Conservation (phyloP, 2,113 vertebrate genomes). For the Melanerpes aurifrons region DNA sequence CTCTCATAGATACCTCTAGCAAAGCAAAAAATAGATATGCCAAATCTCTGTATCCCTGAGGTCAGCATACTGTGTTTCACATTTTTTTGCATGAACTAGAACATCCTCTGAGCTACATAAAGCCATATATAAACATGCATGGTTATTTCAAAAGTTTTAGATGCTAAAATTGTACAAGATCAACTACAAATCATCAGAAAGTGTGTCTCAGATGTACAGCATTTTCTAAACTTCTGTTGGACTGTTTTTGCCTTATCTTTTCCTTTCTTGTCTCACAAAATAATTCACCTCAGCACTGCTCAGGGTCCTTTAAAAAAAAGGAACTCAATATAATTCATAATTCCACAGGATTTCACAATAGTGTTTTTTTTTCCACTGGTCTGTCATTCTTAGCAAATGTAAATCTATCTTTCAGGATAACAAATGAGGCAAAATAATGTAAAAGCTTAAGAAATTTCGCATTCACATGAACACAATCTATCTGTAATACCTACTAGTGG, state of each 20-base stretch:
- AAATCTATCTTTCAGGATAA: background rate
- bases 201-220: background rate
- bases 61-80: background rate
- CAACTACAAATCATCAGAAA: background rate
- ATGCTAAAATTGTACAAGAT: background rate
- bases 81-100: background rate
- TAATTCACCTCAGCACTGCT: background rate
- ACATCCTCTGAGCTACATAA: background rate
- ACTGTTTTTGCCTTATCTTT: background rate
- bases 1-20: background rate
- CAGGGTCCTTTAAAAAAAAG: background rate
- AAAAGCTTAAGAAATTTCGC: background rate
- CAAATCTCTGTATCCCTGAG: background rate
- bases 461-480: background rate
- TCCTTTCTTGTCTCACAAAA: background rate
- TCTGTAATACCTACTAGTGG: background rate
- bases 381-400: slow-evolving; percentile 18
- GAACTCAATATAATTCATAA: too few relatives aligned
- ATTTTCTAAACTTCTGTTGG: background rate
- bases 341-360: background rate
- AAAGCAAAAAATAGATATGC: background rate
- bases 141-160: background rate
- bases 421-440: slow-evolving; percentile 25
- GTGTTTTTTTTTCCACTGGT: background rate
- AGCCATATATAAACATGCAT: background rate